Conservation (phyloP, 2,113 vertebrate species). For the Nerophis ophidion region DNA sequence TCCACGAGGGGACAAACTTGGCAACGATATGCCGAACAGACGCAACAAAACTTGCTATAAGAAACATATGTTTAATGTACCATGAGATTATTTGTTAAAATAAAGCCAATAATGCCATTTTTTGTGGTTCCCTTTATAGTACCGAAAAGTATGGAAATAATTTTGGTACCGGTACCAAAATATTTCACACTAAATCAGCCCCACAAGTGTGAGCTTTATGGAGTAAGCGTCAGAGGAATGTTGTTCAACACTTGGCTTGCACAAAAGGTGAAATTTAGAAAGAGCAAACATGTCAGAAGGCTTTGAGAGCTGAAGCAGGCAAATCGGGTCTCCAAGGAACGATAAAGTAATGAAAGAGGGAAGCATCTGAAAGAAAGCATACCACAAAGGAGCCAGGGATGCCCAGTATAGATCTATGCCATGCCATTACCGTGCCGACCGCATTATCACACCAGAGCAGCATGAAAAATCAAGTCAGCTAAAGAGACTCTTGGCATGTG, state of each 20-base stretch:
- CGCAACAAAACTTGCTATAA: too few relatives aligned
- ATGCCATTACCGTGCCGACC: conserved; percentile 13
- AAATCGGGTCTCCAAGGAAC: conserved; percentile 30
- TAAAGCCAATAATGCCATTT: too few relatives aligned
- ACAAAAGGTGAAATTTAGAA: conserved; percentile 19
- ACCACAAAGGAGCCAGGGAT: conserved; percentile 19
- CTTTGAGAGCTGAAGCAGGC: conserved; percentile 13
- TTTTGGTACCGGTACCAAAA: too few relatives aligned
- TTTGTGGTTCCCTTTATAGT: too few relatives aligned
- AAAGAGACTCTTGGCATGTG: conserved; percentile 1
- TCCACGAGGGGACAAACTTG: too few relatives aligned
- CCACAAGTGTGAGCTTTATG: background rate
- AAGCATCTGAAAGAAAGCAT: conserved; percentile 19
- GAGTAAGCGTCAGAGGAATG: conserved; percentile 9
- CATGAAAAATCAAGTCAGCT: conserved; percentile 3
- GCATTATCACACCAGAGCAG: conserved; percentile 16
- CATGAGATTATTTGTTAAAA: too few relatives aligned
- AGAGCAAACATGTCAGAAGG: conserved; percentile 10
- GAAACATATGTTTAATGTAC: too few relatives aligned
- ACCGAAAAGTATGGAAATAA: too few relatives aligned
- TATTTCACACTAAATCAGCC: background rate
- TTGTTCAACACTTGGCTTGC: conserved; percentile 11
- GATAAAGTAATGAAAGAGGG: conserved; percentile 29
- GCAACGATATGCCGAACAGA: too few relatives aligned
- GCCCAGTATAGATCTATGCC: conserved; percentile 36